Percentiles rank a stretch among this genome's conserved stretches.
phyloP scores from a whole-genome alignment of 2,113 vertebrate genomes.

The Isurus oxyrinchus region DNA sequence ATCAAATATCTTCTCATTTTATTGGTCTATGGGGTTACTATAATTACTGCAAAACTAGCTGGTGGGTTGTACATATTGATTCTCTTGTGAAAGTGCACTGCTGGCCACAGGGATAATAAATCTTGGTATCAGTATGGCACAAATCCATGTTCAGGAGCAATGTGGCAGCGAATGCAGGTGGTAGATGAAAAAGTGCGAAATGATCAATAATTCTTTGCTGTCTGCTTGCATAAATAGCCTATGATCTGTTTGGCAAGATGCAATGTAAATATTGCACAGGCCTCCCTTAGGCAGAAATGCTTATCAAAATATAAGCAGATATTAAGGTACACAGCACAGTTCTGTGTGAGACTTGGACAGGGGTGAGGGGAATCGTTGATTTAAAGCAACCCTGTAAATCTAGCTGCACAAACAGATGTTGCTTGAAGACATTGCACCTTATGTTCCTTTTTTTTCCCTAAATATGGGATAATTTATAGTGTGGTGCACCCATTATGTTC shows the following conservation, averaged over 20 bases:
- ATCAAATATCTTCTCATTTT: slow-evolving; percentile 44
- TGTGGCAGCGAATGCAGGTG: slow-evolving; percentile 43
- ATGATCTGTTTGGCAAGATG: slow-evolving; percentile 22
- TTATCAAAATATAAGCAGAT: neutral
- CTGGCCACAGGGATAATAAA: slow-evolving; percentile 46
- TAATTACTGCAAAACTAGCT: slow-evolving; percentile 44
- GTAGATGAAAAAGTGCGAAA: slow-evolving; percentile 41
- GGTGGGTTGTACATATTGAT: slow-evolving; percentile 50
- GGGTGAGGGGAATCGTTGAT: neutral
- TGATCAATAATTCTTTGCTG: slow-evolving; percentile 44
- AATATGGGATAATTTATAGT: neutral
- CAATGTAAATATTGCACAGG: neutral
- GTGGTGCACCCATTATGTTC: neutral
- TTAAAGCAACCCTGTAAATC: neutral
- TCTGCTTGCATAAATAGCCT: slow-evolving; percentile 9
- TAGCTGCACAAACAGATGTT: neutral
- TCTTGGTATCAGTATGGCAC: slow-evolving; percentile 44
- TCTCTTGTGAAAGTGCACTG: slow-evolving; percentile 45
- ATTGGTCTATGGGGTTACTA: slow-evolving; percentile 46
- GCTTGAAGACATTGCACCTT: neutral
- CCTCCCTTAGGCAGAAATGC: neutral
- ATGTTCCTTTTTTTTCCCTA: neutral
- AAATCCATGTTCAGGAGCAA: slow-evolving; percentile 44
- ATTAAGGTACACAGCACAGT: neutral
- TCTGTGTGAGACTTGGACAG: neutral